Evolutionary conservation across 2,888 invertebrate species (phyloP).

Genomic region (Colostygia pectinataria): DNA sequence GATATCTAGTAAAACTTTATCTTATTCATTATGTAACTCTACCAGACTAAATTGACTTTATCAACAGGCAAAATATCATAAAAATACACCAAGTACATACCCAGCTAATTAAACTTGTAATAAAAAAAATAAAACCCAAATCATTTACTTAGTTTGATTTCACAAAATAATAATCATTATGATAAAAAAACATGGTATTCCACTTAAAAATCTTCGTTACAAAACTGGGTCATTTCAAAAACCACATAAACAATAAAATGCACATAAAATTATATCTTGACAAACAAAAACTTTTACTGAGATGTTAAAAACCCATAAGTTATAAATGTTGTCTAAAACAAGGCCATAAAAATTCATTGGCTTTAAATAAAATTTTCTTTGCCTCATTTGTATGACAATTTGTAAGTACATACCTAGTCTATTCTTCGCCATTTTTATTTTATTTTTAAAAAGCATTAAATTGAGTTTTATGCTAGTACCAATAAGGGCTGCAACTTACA

Average conservation of each 20-base stretch:
- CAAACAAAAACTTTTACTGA: constrained; percentile 46
- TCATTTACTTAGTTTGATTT: background rate
- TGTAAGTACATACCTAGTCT: too few relatives aligned
- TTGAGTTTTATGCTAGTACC: background rate
- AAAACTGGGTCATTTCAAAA: constrained; percentile 32
- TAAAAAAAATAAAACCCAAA: too few relatives aligned
- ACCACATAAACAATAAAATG: constrained; percentile 42
- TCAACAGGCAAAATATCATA: too few relatives aligned
- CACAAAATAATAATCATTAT: background rate
- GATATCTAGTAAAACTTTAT: too few relatives aligned
- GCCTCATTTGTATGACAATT: constrained; percentile 66
- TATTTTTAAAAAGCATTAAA: constrained; percentile 10
- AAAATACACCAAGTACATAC: too few relatives aligned
- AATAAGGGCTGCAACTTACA: constrained; percentile 13
- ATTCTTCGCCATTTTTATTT: constrained; percentile 73
- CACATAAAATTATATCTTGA: constrained; percentile 47
- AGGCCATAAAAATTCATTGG: constrained; percentile 72
- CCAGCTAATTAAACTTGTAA: too few relatives aligned
- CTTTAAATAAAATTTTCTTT: constrained; percentile 60
- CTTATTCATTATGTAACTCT: too few relatives aligned
- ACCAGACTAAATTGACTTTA: too few relatives aligned
- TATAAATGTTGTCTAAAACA: constrained; percentile 47
- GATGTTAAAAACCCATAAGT: constrained; percentile 45
- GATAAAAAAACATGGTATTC: constrained; percentile 7
- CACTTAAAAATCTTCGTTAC: constrained; percentile 20